Percentiles rank a stretch among this genome's conserved stretches.
Conservation (phyloP, 1,140 invertebrate genomes). For the Drosophila biarmipes region DNA sequence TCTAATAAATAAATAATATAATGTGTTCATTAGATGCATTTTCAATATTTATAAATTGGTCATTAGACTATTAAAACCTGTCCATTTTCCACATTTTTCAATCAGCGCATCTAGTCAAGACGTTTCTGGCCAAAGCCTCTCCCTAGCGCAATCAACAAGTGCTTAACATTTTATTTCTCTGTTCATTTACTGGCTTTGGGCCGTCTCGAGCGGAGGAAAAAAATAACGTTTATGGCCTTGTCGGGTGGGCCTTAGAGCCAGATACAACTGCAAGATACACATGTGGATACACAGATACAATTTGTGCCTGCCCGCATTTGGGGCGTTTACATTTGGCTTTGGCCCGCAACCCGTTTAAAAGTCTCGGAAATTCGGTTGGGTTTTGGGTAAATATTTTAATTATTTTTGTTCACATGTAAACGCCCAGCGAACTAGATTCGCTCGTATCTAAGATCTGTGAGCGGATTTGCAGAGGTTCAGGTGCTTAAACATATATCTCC, state of each 20-base stretch:
- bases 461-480: background rate
- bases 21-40: background rate
- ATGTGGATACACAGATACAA: conserved; percentile 33
- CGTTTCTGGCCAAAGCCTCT: background rate
- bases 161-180: conserved; percentile 43
- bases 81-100: background rate
- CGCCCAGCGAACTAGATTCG: conserved; percentile 31
- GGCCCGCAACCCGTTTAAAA: conserved; percentile 59
- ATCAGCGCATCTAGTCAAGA: background rate
- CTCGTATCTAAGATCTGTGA: background rate
- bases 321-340: conserved; percentile 65
- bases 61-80: background rate
- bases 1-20: background rate
- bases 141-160: conserved; percentile 31
- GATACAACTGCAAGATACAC: conserved; percentile 31
- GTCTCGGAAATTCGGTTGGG: conserved; percentile 10
- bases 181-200: conserved; percentile 21
- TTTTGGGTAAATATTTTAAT: conserved; percentile 75
- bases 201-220: conserved; percentile 5
- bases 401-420: conserved; percentile 39
- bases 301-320: conserved; percentile 55
- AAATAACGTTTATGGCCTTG: conserved; percentile 64
- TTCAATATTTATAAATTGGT: background rate
- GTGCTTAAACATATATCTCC: background rate
- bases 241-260: conserved; percentile 50